These are phyloP conservation scores for Pomacea canaliculata DNA, from an alignment of 2,888 invertebrate genomes.

Conservation along the genomic window DNA sequence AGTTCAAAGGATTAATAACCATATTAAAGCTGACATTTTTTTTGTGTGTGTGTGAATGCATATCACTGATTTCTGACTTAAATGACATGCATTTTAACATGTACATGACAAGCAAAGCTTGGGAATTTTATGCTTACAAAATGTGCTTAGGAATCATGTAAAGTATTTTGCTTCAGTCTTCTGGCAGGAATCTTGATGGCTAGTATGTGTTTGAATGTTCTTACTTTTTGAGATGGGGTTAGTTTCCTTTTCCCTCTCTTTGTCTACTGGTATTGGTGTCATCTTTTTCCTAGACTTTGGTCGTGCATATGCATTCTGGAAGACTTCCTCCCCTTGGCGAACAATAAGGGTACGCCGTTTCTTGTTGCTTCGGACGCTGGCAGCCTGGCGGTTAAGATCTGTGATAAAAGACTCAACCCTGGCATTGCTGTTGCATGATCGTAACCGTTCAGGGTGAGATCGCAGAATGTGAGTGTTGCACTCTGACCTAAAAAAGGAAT, in stretches of 20 bases:
- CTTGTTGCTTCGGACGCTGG: conserved; percentile 39
- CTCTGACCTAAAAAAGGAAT: conserved; percentile 54
- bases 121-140: too few relatives aligned
- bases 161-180: too few relatives aligned
- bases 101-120: too few relatives aligned
- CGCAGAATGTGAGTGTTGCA: conserved; percentile 54
- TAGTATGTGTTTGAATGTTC: too few relatives aligned
- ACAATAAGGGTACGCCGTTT: conserved; percentile 40
- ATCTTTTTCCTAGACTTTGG: conserved; percentile 24
- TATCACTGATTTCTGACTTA: too few relatives aligned
- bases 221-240: too few relatives aligned
- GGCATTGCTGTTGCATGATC: neutral
- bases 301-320: conserved; percentile 25
- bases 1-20: too few relatives aligned
- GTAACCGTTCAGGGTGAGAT: conserved; percentile 44
- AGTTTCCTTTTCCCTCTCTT: neutral
- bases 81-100: too few relatives aligned
- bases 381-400: conserved; percentile 54
- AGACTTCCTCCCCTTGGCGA: conserved; percentile 1
- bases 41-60: too few relatives aligned
- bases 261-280: neutral
- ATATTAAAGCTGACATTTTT: too few relatives aligned
- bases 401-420: conserved; percentile 38
- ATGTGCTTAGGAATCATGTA: too few relatives aligned
- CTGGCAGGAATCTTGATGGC: too few relatives aligned